phyloP scores from a whole-genome alignment of 2,113 vertebrate genomes.

The Ia io region DNA sequence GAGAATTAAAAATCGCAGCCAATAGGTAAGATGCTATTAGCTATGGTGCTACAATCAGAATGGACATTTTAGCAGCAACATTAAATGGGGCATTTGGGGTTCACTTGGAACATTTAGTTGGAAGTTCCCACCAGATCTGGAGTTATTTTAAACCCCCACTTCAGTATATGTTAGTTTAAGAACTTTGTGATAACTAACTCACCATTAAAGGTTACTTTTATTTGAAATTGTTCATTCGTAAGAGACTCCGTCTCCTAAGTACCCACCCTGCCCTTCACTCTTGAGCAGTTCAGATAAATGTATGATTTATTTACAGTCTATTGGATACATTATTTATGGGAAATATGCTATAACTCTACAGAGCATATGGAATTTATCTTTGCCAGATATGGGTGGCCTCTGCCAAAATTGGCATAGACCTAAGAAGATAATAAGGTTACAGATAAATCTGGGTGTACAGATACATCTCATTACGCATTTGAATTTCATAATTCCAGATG shows the following conservation, averaged over 20 bases:
- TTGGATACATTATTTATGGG: constrained; percentile 62
- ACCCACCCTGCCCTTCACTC: constrained; percentile 45
- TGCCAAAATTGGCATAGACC: not conserved
- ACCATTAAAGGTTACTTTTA: constrained; percentile 17
- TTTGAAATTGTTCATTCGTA: constrained; percentile 52
- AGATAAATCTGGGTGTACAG: not conserved
- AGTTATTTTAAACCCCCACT: not conserved
- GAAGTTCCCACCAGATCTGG: constrained; percentile 25
- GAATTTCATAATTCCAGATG: not conserved
- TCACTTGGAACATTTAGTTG: not conserved
- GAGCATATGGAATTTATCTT: constrained; percentile 56
- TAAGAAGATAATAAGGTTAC: constrained; percentile 41
- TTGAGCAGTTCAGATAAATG: constrained; percentile 54
- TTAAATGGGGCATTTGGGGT: not conserved
- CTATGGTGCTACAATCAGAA: not conserved
- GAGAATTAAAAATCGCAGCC: not conserved
- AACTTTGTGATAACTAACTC: not conserved
- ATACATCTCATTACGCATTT: not conserved
- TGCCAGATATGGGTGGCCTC: not conserved
- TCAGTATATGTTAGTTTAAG: constrained; percentile 13
- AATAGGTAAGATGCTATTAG: not conserved
- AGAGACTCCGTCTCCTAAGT: not conserved
- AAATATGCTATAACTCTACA: constrained; percentile 32
- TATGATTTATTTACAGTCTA: constrained; percentile 61
- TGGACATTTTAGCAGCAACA: not conserved